Conservation (phyloP, 2,888 invertebrate species). For the Volucella bombylans region DNA sequence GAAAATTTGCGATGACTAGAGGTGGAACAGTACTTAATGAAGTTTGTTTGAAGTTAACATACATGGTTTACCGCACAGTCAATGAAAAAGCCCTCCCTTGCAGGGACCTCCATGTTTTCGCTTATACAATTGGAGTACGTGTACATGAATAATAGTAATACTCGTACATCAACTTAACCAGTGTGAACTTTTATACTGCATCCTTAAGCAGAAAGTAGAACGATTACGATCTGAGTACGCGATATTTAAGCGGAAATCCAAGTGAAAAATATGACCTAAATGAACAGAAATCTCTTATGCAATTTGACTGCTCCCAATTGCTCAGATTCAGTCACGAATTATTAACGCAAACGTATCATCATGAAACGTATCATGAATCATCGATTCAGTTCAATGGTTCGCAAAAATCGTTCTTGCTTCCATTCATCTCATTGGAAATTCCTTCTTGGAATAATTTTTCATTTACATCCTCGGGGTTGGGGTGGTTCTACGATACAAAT, state of each 20-base stretch:
- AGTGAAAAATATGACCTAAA: not conserved
- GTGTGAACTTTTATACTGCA: too few relatives aligned
- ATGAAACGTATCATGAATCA: too few relatives aligned
- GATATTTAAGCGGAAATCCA: not conserved
- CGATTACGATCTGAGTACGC: not conserved
- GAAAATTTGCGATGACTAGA: too few relatives aligned
- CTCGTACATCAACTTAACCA: too few relatives aligned
- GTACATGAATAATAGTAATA: too few relatives aligned
- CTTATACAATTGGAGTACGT: too few relatives aligned
- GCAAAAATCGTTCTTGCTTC: conserved; percentile 25
- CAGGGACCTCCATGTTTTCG: too few relatives aligned
- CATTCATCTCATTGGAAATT: conserved; percentile 1
- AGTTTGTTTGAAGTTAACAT: too few relatives aligned
- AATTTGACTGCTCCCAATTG: conserved; percentile 15
- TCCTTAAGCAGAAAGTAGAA: too few relatives aligned
- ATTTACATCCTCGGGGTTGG: conserved; percentile 3
- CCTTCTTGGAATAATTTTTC: conserved; percentile 40
- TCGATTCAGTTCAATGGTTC: conserved; percentile 49
- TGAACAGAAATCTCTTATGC: conserved; percentile 25
- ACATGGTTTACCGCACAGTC: too few relatives aligned
- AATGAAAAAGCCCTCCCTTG: too few relatives aligned
- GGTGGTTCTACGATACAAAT: not conserved
- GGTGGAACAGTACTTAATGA: too few relatives aligned
- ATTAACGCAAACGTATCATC: not conserved
- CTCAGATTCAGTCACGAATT: not conserved